Percentiles rank a stretch among this genome's conserved stretches.
These are phyloP conservation scores for Malacoctenus gilli DNA, from an alignment of 2,797 vertebrate genomes.

Conservation along the genomic window DNA sequence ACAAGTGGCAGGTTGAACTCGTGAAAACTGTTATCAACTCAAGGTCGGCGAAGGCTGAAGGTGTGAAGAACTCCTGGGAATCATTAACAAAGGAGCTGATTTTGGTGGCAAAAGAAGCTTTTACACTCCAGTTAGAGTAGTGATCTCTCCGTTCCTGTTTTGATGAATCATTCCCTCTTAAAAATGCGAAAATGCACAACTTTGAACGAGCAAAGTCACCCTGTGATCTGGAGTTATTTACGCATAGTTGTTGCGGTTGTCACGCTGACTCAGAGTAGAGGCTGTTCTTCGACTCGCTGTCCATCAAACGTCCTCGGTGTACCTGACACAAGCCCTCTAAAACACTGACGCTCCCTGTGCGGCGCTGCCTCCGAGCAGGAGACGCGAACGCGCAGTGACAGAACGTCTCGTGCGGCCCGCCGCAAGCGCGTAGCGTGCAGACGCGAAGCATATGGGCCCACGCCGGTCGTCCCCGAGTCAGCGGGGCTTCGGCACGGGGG, in stretches of 20 bases:
- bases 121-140: too few relatives aligned
- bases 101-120: not conserved
- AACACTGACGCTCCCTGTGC: slow-evolving; percentile 28
- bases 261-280: too few relatives aligned
- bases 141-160: too few relatives aligned
- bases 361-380: slow-evolving; percentile 38
- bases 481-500: slow-evolving; percentile 39
- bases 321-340: too few relatives aligned
- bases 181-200: too few relatives aligned
- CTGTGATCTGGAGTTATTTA: too few relatives aligned
- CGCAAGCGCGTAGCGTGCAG: slow-evolving; percentile 54
- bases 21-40: slow-evolving; percentile 50
- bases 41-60: slow-evolving; percentile 41
- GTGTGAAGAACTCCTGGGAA: slow-evolving; percentile 34
- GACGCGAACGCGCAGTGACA: slow-evolving; percentile 63
- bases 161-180: too few relatives aligned
- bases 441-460: slow-evolving; percentile 59
- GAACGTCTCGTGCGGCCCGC: slow-evolving; percentile 45
- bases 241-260: too few relatives aligned
- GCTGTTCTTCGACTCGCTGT: too few relatives aligned
- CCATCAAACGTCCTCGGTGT: too few relatives aligned
- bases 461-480: slow-evolving; percentile 43
- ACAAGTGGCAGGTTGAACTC: slow-evolving; percentile 44
- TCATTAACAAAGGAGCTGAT: slow-evolving; percentile 11
- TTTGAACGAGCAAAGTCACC: too few relatives aligned